phyloP scores from a whole-genome alignment of 2,888 invertebrate species.

The Cerceris rybyensis region DNA sequence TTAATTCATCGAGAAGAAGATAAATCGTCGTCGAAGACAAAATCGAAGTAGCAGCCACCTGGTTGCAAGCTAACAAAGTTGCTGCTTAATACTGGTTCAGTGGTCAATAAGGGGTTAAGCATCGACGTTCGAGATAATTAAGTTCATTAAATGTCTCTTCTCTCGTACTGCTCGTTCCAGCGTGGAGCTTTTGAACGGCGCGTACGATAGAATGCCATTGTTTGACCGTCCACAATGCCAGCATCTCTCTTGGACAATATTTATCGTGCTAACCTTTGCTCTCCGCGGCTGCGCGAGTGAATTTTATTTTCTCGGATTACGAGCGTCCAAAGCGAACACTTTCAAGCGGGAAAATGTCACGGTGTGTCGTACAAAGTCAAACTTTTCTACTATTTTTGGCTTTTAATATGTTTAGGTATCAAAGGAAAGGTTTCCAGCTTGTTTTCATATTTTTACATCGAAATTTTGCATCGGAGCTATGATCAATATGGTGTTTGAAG shows the following conservation, averaged over 20 bases:
- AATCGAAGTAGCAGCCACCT: constrained; percentile 26
- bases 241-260: constrained; percentile 54
- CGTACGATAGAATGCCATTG: constrained; percentile 54
- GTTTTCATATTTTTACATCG: too few species aligned
- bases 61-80: constrained; percentile 34
- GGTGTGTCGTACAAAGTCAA: too few species aligned
- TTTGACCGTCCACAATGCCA: constrained; percentile 43
- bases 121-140: constrained; percentile 58
- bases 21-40: too few species aligned
- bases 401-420: too few species aligned
- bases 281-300: constrained; percentile 27
- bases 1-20: too few species aligned
- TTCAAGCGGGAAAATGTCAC: background rate
- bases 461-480: too few species aligned
- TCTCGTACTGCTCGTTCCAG: constrained; percentile 49
- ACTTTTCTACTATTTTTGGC: too few species aligned
- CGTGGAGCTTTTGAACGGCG: constrained; percentile 51
- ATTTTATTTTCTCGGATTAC: constrained; percentile 55
- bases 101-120: constrained; percentile 57
- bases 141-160: constrained; percentile 51
- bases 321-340: constrained; percentile 7
- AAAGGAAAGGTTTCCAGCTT: too few species aligned
- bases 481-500: too few species aligned
- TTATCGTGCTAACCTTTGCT: constrained; percentile 65
- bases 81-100: constrained; percentile 35